phyloP scores from a whole-genome alignment of 92 coral and sea anemone species.

The Zoanthus solanderi region DNA sequence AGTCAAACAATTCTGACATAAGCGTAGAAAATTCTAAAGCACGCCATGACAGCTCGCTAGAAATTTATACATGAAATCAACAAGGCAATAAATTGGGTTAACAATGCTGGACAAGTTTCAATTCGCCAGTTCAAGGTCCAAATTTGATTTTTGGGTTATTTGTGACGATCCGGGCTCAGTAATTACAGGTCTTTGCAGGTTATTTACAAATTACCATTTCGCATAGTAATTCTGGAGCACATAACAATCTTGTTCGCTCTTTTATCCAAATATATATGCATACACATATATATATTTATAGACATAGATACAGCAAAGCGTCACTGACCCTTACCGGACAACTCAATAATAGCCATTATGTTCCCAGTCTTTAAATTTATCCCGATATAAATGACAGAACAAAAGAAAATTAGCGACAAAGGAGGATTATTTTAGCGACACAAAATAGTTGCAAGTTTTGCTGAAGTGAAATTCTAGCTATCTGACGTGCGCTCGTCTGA shows the following conservation, averaged over 20 bases:
- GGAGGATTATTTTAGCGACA: slow-evolving; percentile 62
- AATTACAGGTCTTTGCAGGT: slow-evolving; percentile 52
- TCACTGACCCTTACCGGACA: slow-evolving; percentile 29
- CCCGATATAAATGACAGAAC: slow-evolving; percentile 52
- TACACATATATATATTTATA: too few species aligned
- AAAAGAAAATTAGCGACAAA: slow-evolving; percentile 67
- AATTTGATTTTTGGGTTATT: slow-evolving; percentile 11
- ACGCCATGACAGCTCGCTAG: background rate
- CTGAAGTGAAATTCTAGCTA: slow-evolving; percentile 23
- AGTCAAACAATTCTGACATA: background rate
- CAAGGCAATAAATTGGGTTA: slow-evolving; percentile 9
- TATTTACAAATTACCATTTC: slow-evolving; percentile 30
- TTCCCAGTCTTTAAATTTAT: slow-evolving; percentile 37
- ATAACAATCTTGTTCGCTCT: background rate
- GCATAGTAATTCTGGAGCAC: background rate
- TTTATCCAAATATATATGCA: background rate
- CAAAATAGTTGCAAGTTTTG: slow-evolving; percentile 64
- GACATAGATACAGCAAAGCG: background rate
- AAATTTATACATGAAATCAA: slow-evolving; percentile 18
- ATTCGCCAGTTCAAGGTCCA: slow-evolving; percentile 46
- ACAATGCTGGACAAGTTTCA: slow-evolving; percentile 48
- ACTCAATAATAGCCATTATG: slow-evolving; percentile 27
- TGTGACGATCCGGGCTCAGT: slow-evolving; percentile 27
- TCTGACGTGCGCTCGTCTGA: background rate
- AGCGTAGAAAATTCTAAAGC: background rate